Percentiles rank a stretch among this genome's conserved stretches.
These are phyloP conservation scores for Drosophila quinaria DNA, from an alignment of 2,888 invertebrate species.

Conservation along the genomic window DNA sequence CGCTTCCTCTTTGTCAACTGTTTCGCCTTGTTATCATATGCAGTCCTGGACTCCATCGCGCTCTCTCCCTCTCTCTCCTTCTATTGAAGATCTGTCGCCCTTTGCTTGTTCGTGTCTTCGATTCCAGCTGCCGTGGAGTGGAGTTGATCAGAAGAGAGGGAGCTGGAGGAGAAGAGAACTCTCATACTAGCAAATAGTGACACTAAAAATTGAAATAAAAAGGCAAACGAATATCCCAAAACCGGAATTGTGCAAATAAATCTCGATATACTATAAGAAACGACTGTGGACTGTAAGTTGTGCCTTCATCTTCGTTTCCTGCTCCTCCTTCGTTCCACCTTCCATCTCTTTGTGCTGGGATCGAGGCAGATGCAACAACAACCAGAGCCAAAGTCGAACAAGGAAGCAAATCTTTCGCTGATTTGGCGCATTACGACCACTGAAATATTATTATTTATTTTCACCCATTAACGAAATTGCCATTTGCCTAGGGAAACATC, in stretches of 20 bases:
- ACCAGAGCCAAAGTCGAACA: conserved; percentile 37
- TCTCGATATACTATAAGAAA: conserved; percentile 63
- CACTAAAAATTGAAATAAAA: conserved; percentile 68
- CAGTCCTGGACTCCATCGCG: conserved; percentile 20
- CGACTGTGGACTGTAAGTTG: conserved; percentile 29
- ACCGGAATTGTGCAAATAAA: conserved; percentile 81
- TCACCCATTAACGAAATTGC: conserved; percentile 73
- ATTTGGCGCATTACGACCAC: conserved; percentile 65
- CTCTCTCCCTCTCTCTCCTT: conserved; percentile 4
- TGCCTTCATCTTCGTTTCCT: conserved; percentile 40
- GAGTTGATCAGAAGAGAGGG: background rate
- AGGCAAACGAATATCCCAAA: conserved; percentile 60
- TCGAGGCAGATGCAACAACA: conserved; percentile 22
- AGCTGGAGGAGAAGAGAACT: conserved; percentile 15
- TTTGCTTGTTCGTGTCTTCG: conserved; percentile 35
- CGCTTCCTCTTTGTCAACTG: conserved; percentile 52
- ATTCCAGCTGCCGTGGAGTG: conserved; percentile 8
- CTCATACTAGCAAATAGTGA: conserved; percentile 59
- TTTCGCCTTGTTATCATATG: conserved; percentile 60
- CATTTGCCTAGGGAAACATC: conserved; percentile 47
- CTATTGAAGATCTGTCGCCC: conserved; percentile 25
- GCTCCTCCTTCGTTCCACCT: conserved; percentile 30
- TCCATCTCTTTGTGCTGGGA: conserved; percentile 30
- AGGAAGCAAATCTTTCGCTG: conserved; percentile 67
- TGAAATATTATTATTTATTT: conserved; percentile 78